Evolutionary conservation across 2,888 invertebrate species (phyloP).

Genomic region (Ditylenchus weischeri): DNA sequence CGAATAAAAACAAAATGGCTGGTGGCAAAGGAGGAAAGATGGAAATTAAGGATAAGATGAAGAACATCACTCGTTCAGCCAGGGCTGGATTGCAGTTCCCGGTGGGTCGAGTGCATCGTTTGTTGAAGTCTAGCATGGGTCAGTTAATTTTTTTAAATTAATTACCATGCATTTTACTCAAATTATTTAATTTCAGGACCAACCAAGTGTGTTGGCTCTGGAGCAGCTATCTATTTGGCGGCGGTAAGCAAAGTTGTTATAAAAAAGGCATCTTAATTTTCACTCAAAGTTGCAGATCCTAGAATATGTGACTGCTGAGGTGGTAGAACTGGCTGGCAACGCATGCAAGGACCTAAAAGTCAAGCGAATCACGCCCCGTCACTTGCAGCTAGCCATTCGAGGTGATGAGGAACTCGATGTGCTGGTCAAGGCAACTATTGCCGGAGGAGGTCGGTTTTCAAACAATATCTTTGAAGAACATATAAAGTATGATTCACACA

Average conservation of each 20-base stretch:
- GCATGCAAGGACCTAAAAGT: conserved; percentile 99
- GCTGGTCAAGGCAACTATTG: conserved; percentile 98
- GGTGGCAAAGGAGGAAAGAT: conserved; percentile 6
- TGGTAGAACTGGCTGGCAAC: conserved; percentile 69
- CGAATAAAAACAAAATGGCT: too few relatives aligned
- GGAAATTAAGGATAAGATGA: background rate
- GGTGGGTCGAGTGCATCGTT: conserved; percentile 9
- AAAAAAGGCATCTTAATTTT: too few relatives aligned
- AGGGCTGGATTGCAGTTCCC: conserved; percentile 7
- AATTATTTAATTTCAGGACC: background rate
- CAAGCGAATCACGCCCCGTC: conserved; percentile 98
- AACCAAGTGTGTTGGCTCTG: conserved; percentile 7
- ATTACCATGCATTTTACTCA: too few relatives aligned
- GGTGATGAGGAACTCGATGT: conserved; percentile 99
- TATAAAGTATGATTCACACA: too few relatives aligned
- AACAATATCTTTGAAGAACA: background rate
- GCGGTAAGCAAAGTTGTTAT: background rate
- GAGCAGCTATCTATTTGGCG: conserved; percentile 13
- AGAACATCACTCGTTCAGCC: background rate
- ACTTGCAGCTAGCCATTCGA: conserved; percentile 96
- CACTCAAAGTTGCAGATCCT: background rate
- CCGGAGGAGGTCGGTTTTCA: conserved; percentile 80
- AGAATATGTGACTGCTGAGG: conserved; percentile 10
- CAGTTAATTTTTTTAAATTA: background rate
- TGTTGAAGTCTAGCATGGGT: background rate